These are phyloP conservation scores for Drosophila simulans DNA, from an alignment of 1,140 invertebrate species.

Conservation along the genomic window DNA sequence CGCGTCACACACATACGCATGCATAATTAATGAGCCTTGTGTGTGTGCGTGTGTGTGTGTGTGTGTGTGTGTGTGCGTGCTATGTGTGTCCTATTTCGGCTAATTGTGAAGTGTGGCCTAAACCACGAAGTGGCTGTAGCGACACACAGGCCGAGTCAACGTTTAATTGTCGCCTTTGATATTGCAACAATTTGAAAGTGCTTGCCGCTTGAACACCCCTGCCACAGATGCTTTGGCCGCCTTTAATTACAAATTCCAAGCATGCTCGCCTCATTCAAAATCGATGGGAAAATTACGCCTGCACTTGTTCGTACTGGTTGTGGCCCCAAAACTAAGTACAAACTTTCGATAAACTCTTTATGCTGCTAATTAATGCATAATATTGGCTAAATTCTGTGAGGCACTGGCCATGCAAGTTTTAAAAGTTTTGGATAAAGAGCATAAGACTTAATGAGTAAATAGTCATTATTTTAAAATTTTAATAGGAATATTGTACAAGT, in stretches of 20 bases:
- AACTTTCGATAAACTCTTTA: slow-evolving; percentile 49
- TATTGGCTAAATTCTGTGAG: slow-evolving; percentile 15
- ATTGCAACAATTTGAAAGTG: slow-evolving; percentile 68
- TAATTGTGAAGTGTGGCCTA: slow-evolving; percentile 70
- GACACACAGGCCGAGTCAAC: slow-evolving; percentile 14
- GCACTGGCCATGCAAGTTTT: slow-evolving; percentile 10
- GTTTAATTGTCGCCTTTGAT: slow-evolving; percentile 72
- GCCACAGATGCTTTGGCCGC: slow-evolving; percentile 16
- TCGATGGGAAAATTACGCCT: slow-evolving; percentile 34
- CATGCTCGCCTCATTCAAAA: slow-evolving; percentile 27
- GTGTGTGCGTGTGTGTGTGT: not conserved
- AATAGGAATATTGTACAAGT: too few species aligned
- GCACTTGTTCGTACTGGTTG: not conserved
- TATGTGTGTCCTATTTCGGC: slow-evolving; percentile 37
- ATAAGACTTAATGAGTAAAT: not conserved
- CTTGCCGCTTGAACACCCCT: slow-evolving; percentile 6
- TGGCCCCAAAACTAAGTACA: slow-evolving; percentile 3
- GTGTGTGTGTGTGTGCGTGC: not conserved
- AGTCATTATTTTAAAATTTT: not conserved
- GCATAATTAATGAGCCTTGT: slow-evolving; percentile 70
- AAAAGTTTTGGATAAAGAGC: not conserved
- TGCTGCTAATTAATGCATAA: slow-evolving; percentile 41
- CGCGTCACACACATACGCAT: slow-evolving; percentile 48
- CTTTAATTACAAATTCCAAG: slow-evolving; percentile 67
- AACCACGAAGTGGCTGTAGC: slow-evolving; percentile 29